Evolutionary conservation across 2,797 vertebrate genomes (phyloP).

Genomic region (Mormyrops boulengeri): DNA sequence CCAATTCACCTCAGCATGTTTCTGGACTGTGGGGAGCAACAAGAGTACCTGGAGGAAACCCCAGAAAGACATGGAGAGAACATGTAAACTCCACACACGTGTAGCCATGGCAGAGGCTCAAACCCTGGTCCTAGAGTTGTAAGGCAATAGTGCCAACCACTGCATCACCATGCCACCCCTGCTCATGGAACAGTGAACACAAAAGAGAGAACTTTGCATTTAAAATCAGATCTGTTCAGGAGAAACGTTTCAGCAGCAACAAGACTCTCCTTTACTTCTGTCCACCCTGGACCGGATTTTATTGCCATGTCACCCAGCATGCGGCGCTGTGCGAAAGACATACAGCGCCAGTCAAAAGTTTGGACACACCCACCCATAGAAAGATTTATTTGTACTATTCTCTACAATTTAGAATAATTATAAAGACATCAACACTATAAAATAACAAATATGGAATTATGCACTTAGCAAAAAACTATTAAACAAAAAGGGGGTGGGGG

Average conservation of each 20-base stretch:
- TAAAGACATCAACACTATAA: neutral
- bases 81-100: neutral
- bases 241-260: neutral
- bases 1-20: neutral
- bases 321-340: neutral
- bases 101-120: neutral
- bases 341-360: neutral
- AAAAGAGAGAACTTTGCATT: neutral
- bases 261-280: neutral
- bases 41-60: neutral
- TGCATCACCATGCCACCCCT: slow-evolving; percentile 15
- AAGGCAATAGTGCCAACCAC: neutral
- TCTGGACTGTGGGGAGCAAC: neutral
- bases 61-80: neutral
- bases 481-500: neutral
- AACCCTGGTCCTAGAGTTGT: neutral
- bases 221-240: neutral
- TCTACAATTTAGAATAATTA: too few relatives aligned
- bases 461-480: neutral
- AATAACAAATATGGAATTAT: neutral
- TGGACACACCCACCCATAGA: neutral
- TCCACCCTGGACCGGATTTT: neutral
- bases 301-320: neutral
- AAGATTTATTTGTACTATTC: neutral
- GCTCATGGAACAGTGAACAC: neutral